Evolutionary conservation across 1,140 invertebrate species (phyloP), one percentile per base, ranked within the genome.

Genomic region (Parapsyche elsis): DNA sequence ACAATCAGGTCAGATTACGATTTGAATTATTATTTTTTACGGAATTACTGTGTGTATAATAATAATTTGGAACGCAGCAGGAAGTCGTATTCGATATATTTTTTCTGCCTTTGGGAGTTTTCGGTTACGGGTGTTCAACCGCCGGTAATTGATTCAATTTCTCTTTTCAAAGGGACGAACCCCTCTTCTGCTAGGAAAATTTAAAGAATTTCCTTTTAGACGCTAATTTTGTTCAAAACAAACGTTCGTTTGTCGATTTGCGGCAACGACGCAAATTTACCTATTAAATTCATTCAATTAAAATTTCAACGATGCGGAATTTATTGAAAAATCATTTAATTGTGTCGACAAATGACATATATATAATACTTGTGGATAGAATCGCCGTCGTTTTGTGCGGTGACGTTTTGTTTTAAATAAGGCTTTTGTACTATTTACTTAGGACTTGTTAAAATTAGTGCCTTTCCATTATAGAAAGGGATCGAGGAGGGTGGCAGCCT

Each of bases 401-500:
- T 38, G 30, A 38, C 2, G 7, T 38, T 38, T 38, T 38, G 19
- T 14, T 12, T 70, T 26, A 19, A 26, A 23, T 12, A 70, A 70
- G 23, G 2, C 16, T 23, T 23, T 19, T 23, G 46, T 26, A 45
- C 12, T 77, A 64, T 77, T 77, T 77, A 77, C 75, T 64, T 77
- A 77, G 75, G 75, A 77, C 59, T 61, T 64, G 75, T 64, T 64
- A 77, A 77, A 77, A 77, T 46, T 57, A 23, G 19, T 45, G 45
- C 26, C 49, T 77, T 77, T 64, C 16, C 5, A 44, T 30, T 75
- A 21, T 30, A 77, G 75, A 77, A 77, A 77, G 70, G 70, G 5
- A 57, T 19, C 9, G 71, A 23, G 5, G 80, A 78, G 0, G 78
- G 61, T 12, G 81, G 81, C 9, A 77, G 82, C 14, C 70, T 81